A percentile compares a stretch with the other conserved stretches of the same genome.
phyloP scores from a whole-genome alignment of 2,113 vertebrate species.

The Zeus faber region DNA sequence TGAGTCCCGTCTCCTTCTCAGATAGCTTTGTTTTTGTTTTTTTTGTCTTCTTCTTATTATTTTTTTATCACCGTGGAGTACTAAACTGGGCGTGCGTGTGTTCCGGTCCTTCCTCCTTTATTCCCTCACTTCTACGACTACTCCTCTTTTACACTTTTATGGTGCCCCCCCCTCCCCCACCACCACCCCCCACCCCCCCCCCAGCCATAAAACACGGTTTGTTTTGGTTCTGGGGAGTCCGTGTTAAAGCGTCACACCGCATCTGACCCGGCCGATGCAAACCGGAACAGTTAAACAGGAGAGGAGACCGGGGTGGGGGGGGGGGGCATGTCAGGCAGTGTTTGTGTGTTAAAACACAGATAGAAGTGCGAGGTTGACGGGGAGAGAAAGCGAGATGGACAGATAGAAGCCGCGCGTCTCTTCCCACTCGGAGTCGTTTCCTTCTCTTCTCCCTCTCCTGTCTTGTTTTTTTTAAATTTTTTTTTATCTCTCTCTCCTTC shows the following conservation, averaged over 20 bases:
- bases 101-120: constrained; percentile 20
- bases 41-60: no score
- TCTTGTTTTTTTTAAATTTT: no score
- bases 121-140: background rate
- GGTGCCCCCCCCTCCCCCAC: no score
- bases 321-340: constrained; percentile 40
- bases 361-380: constrained; percentile 27
- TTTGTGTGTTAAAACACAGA: constrained; percentile 31
- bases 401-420: background rate
- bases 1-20: constrained; percentile 72
- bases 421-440: background rate
- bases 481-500: background rate
- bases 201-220: constrained; percentile 60
- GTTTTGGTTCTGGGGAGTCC: constrained; percentile 42
- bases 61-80: no score
- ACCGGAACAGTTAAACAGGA: constrained; percentile 4
- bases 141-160: constrained; percentile 41
- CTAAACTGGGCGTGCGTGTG: no score
- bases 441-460: background rate
- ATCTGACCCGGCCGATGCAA: constrained; percentile 56
- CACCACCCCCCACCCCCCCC: no score
- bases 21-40: constrained; percentile 56
- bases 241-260: constrained; percentile 33
- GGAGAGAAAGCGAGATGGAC: constrained; percentile 10
- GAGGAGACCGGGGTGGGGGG: constrained; percentile 39